Evolutionary conservation across 2,888 invertebrate species (phyloP).

Genomic region (Cheilosia variabilis): DNA sequence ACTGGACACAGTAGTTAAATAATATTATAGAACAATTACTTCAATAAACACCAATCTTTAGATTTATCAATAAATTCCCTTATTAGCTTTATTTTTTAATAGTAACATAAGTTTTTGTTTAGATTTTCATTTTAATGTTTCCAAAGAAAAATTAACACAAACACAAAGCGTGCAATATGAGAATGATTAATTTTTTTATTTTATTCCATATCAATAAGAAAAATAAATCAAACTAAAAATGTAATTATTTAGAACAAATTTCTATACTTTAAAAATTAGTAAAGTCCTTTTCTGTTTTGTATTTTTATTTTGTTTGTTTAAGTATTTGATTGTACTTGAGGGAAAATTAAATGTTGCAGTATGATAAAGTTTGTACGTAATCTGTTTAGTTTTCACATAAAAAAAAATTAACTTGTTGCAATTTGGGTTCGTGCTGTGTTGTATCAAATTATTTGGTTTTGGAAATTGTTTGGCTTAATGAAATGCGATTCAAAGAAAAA

Average conservation of each 20-base stretch:
- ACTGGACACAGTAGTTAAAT: constrained; percentile 75
- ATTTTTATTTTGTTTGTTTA: constrained; percentile 9
- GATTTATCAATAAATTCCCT: constrained; percentile 70
- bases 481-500: constrained; percentile 45
- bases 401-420: constrained; percentile 23
- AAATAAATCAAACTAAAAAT: constrained; percentile 50
- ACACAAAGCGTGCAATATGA: constrained; percentile 82
- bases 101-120: constrained; percentile 52
- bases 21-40: constrained; percentile 74
- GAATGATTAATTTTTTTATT: constrained; percentile 64
- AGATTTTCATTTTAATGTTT: constrained; percentile 60
- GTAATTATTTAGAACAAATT: constrained; percentile 28
- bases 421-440: constrained; percentile 51
- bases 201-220: constrained; percentile 56
- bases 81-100: constrained; percentile 54
- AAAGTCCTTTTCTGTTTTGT: constrained; percentile 48
- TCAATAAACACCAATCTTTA: constrained; percentile 74
- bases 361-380: constrained; percentile 38
- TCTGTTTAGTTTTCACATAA: constrained; percentile 29
- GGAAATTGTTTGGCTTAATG: constrained; percentile 14
- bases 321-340: constrained; percentile 29
- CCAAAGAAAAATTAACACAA: constrained; percentile 76
- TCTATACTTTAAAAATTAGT: constrained; percentile 57
- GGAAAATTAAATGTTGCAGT: constrained; percentile 39
- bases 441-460: constrained; percentile 47